Percentiles rank a stretch among this genome's conserved stretches.
phyloP scores from a whole-genome alignment of 2,888 invertebrate genomes.

The Anodontia alba region DNA sequence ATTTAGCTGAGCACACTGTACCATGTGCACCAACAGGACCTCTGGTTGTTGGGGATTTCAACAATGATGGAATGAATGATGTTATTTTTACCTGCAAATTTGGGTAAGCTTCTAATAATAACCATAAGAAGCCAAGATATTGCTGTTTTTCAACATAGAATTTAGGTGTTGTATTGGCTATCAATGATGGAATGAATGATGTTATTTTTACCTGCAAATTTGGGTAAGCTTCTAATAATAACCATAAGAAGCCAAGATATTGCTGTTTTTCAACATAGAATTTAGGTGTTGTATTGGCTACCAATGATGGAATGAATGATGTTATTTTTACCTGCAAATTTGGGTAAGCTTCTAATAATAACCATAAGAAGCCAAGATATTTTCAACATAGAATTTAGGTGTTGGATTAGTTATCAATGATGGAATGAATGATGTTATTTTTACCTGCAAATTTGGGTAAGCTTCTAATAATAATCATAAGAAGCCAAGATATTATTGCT shows the following conservation, averaged over 20 bases:
- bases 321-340: constrained; percentile 80
- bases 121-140: too few species aligned
- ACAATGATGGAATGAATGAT: constrained; percentile 82
- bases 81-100: constrained; percentile 80
- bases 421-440: constrained; percentile 80
- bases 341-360: constrained; percentile 73
- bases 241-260: too few species aligned
- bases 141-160: constrained; percentile 6
- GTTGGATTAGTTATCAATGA: too few species aligned
- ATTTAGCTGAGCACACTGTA: constrained; percentile 79
- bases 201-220: constrained; percentile 80
- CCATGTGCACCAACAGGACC: constrained; percentile 80
- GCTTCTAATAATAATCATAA: too few species aligned
- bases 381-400: too few species aligned
- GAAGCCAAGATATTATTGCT: too few species aligned
- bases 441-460: constrained; percentile 81
- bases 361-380: too few species aligned
- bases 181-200: constrained; percentile 82
- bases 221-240: constrained; percentile 73
- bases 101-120: constrained; percentile 73
- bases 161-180: too few species aligned
- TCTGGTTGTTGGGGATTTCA: constrained; percentile 81
- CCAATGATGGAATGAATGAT: constrained; percentile 82
- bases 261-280: constrained; percentile 6
- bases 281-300: too few species aligned